Base-by-base conservation (phyloP, 1,140 invertebrate species). In the Liolophura sinensis region DNA sequence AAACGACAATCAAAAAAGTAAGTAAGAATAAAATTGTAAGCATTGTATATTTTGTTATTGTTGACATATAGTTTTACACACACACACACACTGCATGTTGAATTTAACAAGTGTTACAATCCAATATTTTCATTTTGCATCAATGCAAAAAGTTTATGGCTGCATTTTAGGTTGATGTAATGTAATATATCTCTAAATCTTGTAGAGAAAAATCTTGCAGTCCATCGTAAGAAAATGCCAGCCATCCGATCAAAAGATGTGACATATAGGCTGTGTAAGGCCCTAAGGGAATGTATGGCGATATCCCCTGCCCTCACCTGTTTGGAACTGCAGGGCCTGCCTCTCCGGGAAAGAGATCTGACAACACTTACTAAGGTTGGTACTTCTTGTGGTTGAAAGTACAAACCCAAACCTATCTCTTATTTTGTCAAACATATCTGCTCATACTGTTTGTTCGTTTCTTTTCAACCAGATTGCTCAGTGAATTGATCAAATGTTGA, bases 221-320 rank as follows among this genome's bases (percentile, higher is more conserved):
- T 77, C 25, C 65, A 76, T 48, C 75, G 75, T 51, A 64, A 71
- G 12, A 81, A 85, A 67, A 78, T 76, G 27, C 83, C 83, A 16
- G 73, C 81, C 5, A 77, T 84, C 6, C 67, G 79, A 11, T 82
- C 79, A 0, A 85, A 83, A 65, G 83, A 85, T 68, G 80, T 83
- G 27, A 84, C 82, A 0, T 79, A 82, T 57, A 67, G 78, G 6
- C 64, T 85, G 58, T 82, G 82, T 65, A 81, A 80, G 63, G 73
- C 79, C 27, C 68, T 85, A 15, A 78, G 78, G 57, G 81, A 84
- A 48, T 84, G 83, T 73, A 63, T 85, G 54, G 56, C 60, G 12
- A 67, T 75, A 12, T 78, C 78, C 1, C 75, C 80, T 16, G 66
- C 69, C 1, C 68, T 85, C 46, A 70, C 72, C 0, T 80, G 73